Percentiles rank a stretch among this genome's conserved stretches.
Evolutionary conservation across 2,797 vertebrate genomes (phyloP).

Genomic region (Ctenosaura bakeri): DNA sequence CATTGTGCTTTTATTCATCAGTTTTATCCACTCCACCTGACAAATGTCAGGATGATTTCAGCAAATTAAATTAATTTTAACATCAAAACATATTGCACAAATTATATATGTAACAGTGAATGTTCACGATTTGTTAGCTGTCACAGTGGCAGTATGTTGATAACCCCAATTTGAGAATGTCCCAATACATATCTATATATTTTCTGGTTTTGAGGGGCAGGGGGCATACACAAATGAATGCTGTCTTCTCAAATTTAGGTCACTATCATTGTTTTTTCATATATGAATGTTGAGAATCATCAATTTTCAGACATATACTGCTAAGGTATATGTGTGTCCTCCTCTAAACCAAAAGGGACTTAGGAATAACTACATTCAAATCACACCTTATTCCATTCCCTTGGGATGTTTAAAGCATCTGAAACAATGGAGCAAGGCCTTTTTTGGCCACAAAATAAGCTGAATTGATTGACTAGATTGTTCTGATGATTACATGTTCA

Average conservation of each 20-base stretch:
- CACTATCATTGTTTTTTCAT: background rate
- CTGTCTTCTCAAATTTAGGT: background rate
- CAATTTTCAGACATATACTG: background rate
- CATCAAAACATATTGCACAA: background rate
- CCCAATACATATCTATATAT: background rate
- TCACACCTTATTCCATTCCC: too few relatives aligned
- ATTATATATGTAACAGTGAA: background rate
- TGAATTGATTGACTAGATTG: background rate
- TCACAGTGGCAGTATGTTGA: background rate
- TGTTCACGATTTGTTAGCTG: background rate
- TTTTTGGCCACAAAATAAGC: background rate
- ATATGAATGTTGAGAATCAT: background rate
- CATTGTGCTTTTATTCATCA: background rate
- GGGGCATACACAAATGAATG: background rate
- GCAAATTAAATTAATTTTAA: background rate
- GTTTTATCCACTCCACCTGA: background rate
- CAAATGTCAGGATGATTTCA: background rate
- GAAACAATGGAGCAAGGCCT: background rate
- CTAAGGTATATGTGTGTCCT: background rate
- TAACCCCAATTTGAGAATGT: background rate
- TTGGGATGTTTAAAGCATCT: background rate
- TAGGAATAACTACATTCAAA: background rate
- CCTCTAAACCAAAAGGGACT: too few relatives aligned
- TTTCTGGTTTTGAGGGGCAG: background rate
- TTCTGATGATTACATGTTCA: background rate